Conservation (phyloP, 1,140 invertebrate genomes). For the Acromyrmex echinatior region DNA sequence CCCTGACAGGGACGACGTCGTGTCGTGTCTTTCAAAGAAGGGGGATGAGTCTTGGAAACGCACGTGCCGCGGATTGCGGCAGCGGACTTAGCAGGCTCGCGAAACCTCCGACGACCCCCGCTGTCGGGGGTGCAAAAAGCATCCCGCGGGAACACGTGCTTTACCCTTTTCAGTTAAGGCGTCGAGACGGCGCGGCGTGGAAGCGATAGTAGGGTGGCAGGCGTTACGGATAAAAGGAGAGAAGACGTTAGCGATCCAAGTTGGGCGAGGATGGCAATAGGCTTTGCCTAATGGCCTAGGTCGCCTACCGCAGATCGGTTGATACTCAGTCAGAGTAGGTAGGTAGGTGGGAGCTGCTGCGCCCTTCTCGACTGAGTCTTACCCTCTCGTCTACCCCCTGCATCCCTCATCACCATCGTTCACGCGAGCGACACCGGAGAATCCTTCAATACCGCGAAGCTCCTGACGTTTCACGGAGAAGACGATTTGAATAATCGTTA, state of each 20-base stretch:
- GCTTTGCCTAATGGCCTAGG: conserved; percentile 76
- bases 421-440: neutral
- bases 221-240: neutral
- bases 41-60: conserved; percentile 60
- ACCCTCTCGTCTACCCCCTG: neutral
- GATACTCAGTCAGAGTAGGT: conserved; percentile 51
- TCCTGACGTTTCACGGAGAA: conserved; percentile 69
- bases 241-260: neutral
- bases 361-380: neutral
- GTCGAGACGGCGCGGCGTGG: conserved; percentile 16
- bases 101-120: neutral
- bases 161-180: conserved; percentile 70
- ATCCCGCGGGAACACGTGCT: conserved; percentile 65
- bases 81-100: conserved; percentile 71
- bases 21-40: conserved; percentile 5
- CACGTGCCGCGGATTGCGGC: conserved; percentile 72
- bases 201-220: neutral
- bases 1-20: neutral
- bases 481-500: conserved; percentile 86
- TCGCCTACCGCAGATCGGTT: conserved; percentile 72
- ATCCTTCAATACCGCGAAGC: conserved; percentile 61
- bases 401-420: neutral
- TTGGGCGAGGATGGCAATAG: conserved; percentile 42
- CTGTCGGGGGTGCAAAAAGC: conserved; percentile 58
- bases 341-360: conserved; percentile 25